Base-by-base conservation (phyloP, 1,140 invertebrate genomes). In the Drosophila saltans region DNA sequence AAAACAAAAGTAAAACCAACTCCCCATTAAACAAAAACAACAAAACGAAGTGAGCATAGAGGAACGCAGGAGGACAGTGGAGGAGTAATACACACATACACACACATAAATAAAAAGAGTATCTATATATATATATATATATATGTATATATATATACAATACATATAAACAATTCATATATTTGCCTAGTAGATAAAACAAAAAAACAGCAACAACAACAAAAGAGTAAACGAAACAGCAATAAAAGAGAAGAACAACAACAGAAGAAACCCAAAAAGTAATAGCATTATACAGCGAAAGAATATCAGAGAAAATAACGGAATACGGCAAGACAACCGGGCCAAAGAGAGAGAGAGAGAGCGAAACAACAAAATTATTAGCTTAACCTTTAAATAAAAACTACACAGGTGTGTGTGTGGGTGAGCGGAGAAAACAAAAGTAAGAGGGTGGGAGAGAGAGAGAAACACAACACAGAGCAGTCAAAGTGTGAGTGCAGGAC, bases 191-290 rank as follows among this genome's bases (percentile, higher is more conserved):
- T 84, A 78, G 76, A 90, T 81, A 90, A 75, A 40, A 62, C 24
- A 75, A 60, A 79, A 90, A 71, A 40, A 62, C 24, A 75, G 55
- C 36, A 75, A 40, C 41, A 74, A 74, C 72, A 48, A 57, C 57
- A 73, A 75, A 74, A 26, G 21, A n/a, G 85, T 89, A 78, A 89
- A 89, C 72, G 77, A 86, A 89, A 84, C 84, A 89, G 84, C 84
- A 89, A 89, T 89, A 89, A 66, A 39, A 55, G 16, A 76, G 61
- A 52, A 70, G 36, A 70, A 33, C 48, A 74, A 74, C 72, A 56
- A 58, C 39, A 60, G 61, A 52, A 57, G 78, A 56, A 77, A 75
- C 28, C 78, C 69, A 78, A 89, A 84, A 89, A 89, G 85, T 84
- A 89, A 89, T 89, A 89, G 80, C 59, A 89, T 78, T 73, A 70